A percentile compares a stretch with the other conserved stretches of the same genome.
Conservation (phyloP, 2,797 vertebrate genomes). For the Hephaestus fuliginosus region DNA sequence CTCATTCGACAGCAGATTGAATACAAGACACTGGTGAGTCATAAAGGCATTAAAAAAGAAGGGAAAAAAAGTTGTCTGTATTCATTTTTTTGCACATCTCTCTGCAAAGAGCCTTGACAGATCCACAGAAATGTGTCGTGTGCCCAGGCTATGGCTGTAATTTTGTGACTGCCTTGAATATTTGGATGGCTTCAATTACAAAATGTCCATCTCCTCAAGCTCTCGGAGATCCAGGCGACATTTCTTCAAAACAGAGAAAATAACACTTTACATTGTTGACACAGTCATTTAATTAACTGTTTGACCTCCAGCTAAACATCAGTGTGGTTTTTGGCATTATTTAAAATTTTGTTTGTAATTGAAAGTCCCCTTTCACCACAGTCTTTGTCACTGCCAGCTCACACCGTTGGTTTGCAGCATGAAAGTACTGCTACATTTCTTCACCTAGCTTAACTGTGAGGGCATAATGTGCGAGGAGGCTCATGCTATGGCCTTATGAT, state of each 20-base stretch:
- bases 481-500: background rate
- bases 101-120: constrained; percentile 33
- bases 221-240: background rate
- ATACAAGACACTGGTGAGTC: constrained; percentile 96
- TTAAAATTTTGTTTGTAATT: background rate
- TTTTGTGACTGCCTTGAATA: constrained; percentile 30
- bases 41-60: constrained; percentile 51
- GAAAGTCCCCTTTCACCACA: background rate
- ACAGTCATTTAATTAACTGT: background rate
- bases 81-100: constrained; percentile 34
- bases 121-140: constrained; percentile 24
- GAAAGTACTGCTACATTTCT: background rate
- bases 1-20: constrained; percentile 98
- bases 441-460: background rate
- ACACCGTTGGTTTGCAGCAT: background rate
- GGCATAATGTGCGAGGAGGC: background rate
- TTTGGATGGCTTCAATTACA: constrained; percentile 26
- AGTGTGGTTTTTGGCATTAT: background rate
- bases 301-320: background rate
- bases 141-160: constrained; percentile 3
- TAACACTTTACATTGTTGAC: background rate
- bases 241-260: constrained; percentile 3
- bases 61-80: constrained; percentile 19
- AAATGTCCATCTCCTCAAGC: constrained; percentile 12
- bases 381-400: background rate